Evolutionary conservation across 2,113 vertebrate species (phyloP).

Genomic region (Tetraodon nigroviridis): DNA sequence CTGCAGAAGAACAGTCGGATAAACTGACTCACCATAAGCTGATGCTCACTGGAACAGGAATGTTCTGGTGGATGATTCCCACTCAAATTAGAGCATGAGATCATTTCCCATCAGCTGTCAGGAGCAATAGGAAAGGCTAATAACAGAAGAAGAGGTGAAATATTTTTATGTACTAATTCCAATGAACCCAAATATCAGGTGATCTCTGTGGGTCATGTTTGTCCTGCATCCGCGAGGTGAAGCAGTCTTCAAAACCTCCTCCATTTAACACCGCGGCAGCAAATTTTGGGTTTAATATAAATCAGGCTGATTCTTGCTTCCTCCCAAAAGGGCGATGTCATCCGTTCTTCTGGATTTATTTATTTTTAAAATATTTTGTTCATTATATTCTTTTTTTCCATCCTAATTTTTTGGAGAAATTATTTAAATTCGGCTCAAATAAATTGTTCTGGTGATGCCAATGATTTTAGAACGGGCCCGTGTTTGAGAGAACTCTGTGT

Average conservation of each 20-base stretch:
- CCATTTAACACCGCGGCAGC: slow-evolving; percentile 1
- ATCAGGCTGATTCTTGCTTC: neutral
- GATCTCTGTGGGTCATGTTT: slow-evolving; percentile 5
- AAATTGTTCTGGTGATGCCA: slow-evolving; percentile 57
- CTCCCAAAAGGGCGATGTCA: slow-evolving; percentile 24
- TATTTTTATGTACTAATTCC: neutral
- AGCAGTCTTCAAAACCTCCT: slow-evolving; percentile 6
- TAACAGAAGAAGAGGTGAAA: neutral
- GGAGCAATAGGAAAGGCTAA: neutral
- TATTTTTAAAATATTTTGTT: slow-evolving; percentile 64
- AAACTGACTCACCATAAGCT: slow-evolving; percentile 79
- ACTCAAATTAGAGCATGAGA: slow-evolving; percentile 52
- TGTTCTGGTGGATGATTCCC: slow-evolving; percentile 53
- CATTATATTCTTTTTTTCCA: slow-evolving; percentile 32
- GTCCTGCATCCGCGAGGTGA: slow-evolving; percentile 1
- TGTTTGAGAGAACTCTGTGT: slow-evolving; percentile 23
- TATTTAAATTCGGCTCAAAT: slow-evolving; percentile 62
- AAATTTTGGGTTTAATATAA: slow-evolving; percentile 6
- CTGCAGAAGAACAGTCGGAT: slow-evolving; percentile 65
- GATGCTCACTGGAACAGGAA: slow-evolving; percentile 57
- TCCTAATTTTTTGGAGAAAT: slow-evolving; percentile 34
- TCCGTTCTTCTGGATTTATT: slow-evolving; percentile 62
- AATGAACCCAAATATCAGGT: neutral
- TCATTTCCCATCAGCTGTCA: slow-evolving; percentile 20
- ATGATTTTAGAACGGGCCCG: slow-evolving; percentile 26